Conservation (phyloP, 2,113 vertebrate genomes). For the Gambusia affinis region DNA sequence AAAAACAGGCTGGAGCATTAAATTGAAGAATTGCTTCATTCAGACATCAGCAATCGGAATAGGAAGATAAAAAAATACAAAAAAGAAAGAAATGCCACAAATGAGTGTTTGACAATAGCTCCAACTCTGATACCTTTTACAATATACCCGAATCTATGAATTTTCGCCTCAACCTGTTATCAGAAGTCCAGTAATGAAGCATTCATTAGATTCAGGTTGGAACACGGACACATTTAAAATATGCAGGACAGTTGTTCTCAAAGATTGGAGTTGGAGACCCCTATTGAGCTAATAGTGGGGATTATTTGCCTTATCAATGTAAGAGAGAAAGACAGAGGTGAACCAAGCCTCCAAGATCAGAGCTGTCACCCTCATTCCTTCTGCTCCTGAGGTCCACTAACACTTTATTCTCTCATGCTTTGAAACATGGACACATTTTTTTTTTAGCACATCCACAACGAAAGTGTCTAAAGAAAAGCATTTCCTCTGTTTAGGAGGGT, state of each 20-base stretch:
- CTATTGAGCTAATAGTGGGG: constrained; percentile 56
- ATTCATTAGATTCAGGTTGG: background rate
- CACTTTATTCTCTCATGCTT: constrained; percentile 28
- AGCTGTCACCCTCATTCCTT: constrained; percentile 65
- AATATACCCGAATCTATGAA: constrained; percentile 20
- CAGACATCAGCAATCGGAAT: constrained; percentile 27
- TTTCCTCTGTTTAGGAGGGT: background rate
- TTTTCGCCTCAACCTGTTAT: background rate
- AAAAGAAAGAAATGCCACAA: background rate
- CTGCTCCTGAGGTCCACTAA: constrained; percentile 64
- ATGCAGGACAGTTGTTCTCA: background rate
- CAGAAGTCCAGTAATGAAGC: background rate
- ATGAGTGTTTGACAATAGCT: constrained; percentile 17
- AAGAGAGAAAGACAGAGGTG: constrained; percentile 23
- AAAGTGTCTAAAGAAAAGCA: background rate
- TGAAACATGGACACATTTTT: constrained; percentile 23
- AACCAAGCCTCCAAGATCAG: constrained; percentile 38
- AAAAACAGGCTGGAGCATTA: constrained; percentile 40
- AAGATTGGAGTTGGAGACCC: background rate
- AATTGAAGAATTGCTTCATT: constrained; percentile 44
- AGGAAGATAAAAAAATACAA: constrained; percentile 37
- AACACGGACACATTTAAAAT: background rate
- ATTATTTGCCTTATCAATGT: constrained; percentile 38
- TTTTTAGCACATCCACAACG: background rate
- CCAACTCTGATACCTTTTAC: background rate